Base-by-base conservation (phyloP, 2,888 invertebrate genomes). In the Campoplex capitator region DNA sequence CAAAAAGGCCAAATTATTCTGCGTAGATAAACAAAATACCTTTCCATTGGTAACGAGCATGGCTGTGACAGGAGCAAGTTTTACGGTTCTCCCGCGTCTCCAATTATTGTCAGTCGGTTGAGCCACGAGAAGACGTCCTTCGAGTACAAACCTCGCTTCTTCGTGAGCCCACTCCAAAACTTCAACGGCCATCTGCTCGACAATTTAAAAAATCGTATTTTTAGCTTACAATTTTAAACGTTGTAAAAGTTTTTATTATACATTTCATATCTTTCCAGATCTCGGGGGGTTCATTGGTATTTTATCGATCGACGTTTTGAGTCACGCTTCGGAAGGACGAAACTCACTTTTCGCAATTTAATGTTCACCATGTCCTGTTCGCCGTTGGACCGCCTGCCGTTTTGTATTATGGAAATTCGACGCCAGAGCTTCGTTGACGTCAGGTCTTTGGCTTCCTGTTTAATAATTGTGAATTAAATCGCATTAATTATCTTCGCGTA, bases 111-210 rank as follows among this genome's bases (percentile, higher is more conserved):
- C 98, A 82, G 98, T 97, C 67, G 98, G 98, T 94, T 98, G 98
- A 65, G 98, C 98, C 94, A 97, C 98, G 91, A 98, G 95, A 91
- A 99, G 95, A 94, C 97, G 97, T 85, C 98, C 98, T 95, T 98
- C 98, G 95, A 98, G 96, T 89, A 98, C 97, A 94, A 99, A 98
- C 94, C 97, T 97, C 71, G 98, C 97, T 94, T 98, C 98, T 91
- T 98, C 98, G 93, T 98, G 98, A 95, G 97, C 97, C 99, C 99
- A 99, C 92, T 98, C 98, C 89, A 99, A 95, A 7, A 98, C 97
- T 94, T 99, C 98, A 88, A 99, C 97, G 79, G 98, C 98, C 96
- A 98, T 97, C 96, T 96, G 90, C 4, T 71, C 28, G 56, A 68
- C 48, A 77, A 42, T 45, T 11, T 11, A 45, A 42, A 42, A 38